A percentile compares a stretch with the other conserved stretches of the same genome.
Conservation (phyloP, 2,888 invertebrate species). For the Iphiclides podalirius region DNA sequence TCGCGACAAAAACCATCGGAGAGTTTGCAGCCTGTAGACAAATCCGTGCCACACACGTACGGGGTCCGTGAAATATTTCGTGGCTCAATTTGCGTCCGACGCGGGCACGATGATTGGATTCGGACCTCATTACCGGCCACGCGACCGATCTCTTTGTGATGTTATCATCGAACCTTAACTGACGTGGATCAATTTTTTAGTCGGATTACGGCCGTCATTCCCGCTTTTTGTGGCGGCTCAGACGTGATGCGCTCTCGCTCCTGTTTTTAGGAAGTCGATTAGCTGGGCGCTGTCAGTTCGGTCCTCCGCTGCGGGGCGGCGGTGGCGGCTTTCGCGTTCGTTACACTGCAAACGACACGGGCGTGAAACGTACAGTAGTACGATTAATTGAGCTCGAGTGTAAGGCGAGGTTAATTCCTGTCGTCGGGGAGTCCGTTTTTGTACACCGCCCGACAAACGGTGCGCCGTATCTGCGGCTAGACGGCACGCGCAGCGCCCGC, state of each 20-base stretch:
- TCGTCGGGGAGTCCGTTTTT: conserved; percentile 21
- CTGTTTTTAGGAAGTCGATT: conserved; percentile 23
- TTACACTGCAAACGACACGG: conserved; percentile 6
- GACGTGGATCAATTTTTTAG: conserved; percentile 37
- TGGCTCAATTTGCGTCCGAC: conserved; percentile 63
- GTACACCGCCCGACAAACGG: conserved; percentile 7
- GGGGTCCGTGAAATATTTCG: conserved; percentile 68
- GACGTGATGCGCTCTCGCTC: conserved; percentile 19
- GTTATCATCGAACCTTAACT: conserved; percentile 43
- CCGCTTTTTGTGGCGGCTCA: conserved; percentile 29
- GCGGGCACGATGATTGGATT: conserved; percentile 53
- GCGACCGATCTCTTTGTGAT: conserved; percentile 51
- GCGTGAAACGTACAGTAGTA: conserved; percentile 16
- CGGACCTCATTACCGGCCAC: conserved; percentile 61
- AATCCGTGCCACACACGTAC: conserved; percentile 76
- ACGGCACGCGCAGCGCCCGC: conserved; percentile 51
- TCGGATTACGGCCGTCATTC: conserved; percentile 30
- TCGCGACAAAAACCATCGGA: conserved; percentile 51
- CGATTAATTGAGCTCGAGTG: conserved; percentile 21
- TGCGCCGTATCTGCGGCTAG: conserved; percentile 6
- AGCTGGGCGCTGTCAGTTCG: conserved; percentile 13
- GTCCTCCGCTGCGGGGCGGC: conserved; percentile 8
- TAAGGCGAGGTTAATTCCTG: conserved; percentile 20
- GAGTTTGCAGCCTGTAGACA: conserved; percentile 50
- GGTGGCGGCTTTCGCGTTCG: conserved; percentile 15